phyloP scores from a whole-genome alignment of 2,113 vertebrate genomes.

The Campylomormyrus tamandua region DNA sequence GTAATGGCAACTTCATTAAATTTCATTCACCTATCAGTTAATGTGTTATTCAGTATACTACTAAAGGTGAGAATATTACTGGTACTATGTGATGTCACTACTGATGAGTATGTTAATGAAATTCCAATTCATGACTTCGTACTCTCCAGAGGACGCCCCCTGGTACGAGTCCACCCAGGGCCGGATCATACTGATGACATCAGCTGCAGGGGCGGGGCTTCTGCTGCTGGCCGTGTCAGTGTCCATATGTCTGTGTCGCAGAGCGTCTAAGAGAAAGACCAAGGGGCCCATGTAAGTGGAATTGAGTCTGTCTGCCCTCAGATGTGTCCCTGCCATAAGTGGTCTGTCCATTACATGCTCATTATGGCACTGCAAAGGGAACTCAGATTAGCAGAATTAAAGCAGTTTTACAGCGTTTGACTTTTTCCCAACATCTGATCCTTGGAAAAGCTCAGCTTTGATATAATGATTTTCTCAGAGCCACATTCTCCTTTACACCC shows the following conservation, averaged over 20 bases:
- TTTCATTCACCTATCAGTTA: not conserved
- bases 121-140: not conserved
- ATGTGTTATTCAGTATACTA: not conserved
- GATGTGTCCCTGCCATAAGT: not conserved
- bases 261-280: slow-evolving; percentile 38
- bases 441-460: not conserved
- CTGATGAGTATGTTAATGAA: not conserved
- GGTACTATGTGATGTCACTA: not conserved
- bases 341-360: not conserved
- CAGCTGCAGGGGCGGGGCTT: slow-evolving; percentile 27
- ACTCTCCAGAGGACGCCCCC: slow-evolving; percentile 46
- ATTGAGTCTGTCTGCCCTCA: not conserved
- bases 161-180: slow-evolving; percentile 53
- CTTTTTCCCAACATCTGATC: not conserved
- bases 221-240: slow-evolving; percentile 44
- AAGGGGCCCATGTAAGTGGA: slow-evolving; percentile 65
- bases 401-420: not conserved
- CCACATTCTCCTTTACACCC: not conserved
- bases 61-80: not conserved
- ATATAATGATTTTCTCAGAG: not conserved
- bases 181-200: slow-evolving; percentile 42
- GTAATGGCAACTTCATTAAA: not conserved
- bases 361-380: not conserved
- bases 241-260: slow-evolving; percentile 46
- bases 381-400: not conserved